Percentiles rank a stretch among this genome's conserved stretches.
Evolutionary conservation across 1,140 invertebrate genomes (phyloP).

Genomic region (Homarus americanus): DNA sequence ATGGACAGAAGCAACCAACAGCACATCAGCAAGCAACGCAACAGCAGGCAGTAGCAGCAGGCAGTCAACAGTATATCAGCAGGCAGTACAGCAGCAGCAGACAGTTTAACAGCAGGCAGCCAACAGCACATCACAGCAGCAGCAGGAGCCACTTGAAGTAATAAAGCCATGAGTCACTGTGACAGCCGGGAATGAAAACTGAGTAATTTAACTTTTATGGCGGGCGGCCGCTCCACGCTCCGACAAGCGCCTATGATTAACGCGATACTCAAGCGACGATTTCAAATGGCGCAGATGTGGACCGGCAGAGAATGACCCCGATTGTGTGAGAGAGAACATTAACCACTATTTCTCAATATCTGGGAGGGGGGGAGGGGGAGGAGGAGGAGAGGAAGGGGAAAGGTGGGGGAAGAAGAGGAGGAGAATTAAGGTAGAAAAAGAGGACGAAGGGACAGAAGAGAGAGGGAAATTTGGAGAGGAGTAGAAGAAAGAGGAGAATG

Average conservation of each 20-base stretch:
- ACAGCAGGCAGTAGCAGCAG: too few relatives aligned
- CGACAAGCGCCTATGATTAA: conserved; percentile 11
- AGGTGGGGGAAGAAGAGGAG: neutral
- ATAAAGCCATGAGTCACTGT: conserved; percentile 41
- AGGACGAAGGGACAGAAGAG: too few relatives aligned
- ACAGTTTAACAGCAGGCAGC: too few relatives aligned
- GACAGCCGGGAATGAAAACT: conserved; percentile 45
- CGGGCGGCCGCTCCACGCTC: neutral
- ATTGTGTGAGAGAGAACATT: conserved; percentile 9
- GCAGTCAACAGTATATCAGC: too few relatives aligned
- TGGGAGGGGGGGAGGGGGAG: neutral
- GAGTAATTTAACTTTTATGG: conserved; percentile 63
- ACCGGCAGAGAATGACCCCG: conserved; percentile 3
- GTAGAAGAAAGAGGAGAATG: too few relatives aligned
- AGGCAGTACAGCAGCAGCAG: too few relatives aligned
- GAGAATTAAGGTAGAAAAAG: neutral
- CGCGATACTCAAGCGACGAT: neutral
- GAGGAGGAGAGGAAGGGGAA: neutral
- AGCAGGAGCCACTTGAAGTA: neutral
- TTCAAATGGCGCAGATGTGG: conserved; percentile 38
- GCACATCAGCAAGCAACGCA: too few relatives aligned
- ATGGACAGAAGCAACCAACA: too few relatives aligned
- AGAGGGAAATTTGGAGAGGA: too few relatives aligned
- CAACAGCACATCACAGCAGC: neutral
- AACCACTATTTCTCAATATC: conserved; percentile 32